Evolutionary conservation across 2,797 vertebrate species (phyloP), one percentile per base, ranked within the genome.

Genomic region (Megaceryle alcyon): DNA sequence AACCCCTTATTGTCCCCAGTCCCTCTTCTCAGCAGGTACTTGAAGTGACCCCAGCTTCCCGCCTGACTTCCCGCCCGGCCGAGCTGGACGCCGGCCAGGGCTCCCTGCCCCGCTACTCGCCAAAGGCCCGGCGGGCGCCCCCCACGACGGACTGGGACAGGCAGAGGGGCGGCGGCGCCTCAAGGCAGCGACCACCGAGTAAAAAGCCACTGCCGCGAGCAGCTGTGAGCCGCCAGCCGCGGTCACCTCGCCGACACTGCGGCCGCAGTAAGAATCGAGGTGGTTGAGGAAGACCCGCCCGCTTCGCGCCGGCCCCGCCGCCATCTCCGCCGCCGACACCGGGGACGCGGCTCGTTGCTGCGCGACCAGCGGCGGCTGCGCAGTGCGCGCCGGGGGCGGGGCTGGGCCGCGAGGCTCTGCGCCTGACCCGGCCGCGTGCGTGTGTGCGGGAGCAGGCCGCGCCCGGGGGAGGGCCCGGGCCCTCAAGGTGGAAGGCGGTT

Each of bases 221-320:
- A 53, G n/a, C 33, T 8, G 23, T 13, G n/a, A 37, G 19, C 12
- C 1, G 7, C 17, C 9, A 31, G 28, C 18, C 19, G 8, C 51
- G 5, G 94, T 98, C 97, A 99, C 99, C 98, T 98, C 96, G 41
- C 98, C 99, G 7, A 99, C 97, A 60, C 76, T 95, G 91, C 95
- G 95, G 56, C 98, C 98, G 25, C 98, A 94, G 82, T 98, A 99
- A 0, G 98, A 98, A 96, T 99, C 98, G 22, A 99, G 39, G 51
- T 98, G 97, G 97, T 99, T 99, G 37, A 99, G 97, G 79, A 99
- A 99, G 91, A 99, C 86, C 61, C 98, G 92, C 59, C 82, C 98
- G 12, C 77, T 60, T 12, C 57, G 80, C 22, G 9, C 33, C 14
- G 63, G 68, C 26, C 31, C 65, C 84, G 86, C 96, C 61, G 94